Percentiles rank a stretch among this genome's conserved stretches.
phyloP scores from a whole-genome alignment of 1,140 invertebrate genomes.

The Anastrepha ludens region DNA sequence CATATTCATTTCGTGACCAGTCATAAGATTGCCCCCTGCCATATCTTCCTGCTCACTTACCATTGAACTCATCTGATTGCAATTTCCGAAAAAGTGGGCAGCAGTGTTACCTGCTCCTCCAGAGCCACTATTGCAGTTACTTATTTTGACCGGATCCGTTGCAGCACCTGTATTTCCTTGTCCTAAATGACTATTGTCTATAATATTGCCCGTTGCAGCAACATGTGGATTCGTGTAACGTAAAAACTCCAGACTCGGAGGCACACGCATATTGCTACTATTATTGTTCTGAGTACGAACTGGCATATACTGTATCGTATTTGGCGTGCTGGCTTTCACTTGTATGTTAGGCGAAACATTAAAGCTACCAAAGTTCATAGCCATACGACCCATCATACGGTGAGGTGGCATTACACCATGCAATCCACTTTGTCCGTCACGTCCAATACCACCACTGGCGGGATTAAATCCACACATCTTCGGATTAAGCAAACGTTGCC shows the following conservation, averaged over 20 bases:
- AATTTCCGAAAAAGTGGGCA: slow-evolving; percentile 74
- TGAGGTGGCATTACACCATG: slow-evolving; percentile 73
- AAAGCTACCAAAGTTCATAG: slow-evolving; percentile 68
- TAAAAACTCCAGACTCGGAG: slow-evolving; percentile 93
- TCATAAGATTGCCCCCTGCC: slow-evolving; percentile 67
- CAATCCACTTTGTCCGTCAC: slow-evolving; percentile 75
- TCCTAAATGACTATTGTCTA: slow-evolving; percentile 18
- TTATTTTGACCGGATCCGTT: slow-evolving; percentile 73
- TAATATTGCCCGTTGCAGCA: slow-evolving; percentile 77
- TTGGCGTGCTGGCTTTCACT: slow-evolving; percentile 96
- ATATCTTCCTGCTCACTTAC: slow-evolving; percentile 63
- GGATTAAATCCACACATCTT: slow-evolving; percentile 72
- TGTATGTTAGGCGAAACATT: slow-evolving; percentile 83
- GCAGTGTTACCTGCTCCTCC: neutral
- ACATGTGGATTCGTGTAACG: slow-evolving; percentile 85
- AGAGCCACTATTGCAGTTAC: slow-evolving; percentile 16
- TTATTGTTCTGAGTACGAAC: slow-evolving; percentile 85
- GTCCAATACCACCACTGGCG: slow-evolving; percentile 22
- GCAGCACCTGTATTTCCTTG: slow-evolving; percentile 80
- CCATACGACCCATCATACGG: slow-evolving; percentile 75
- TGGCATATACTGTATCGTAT: slow-evolving; percentile 98
- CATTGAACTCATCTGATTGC: slow-evolving; percentile 70
- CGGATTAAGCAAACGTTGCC: slow-evolving; percentile 67
- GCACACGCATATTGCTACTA: slow-evolving; percentile 81
- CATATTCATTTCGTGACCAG: slow-evolving; percentile 77